phyloP scores from a whole-genome alignment of 2,113 vertebrate genomes.

The Peucedramus taeniatus region DNA sequence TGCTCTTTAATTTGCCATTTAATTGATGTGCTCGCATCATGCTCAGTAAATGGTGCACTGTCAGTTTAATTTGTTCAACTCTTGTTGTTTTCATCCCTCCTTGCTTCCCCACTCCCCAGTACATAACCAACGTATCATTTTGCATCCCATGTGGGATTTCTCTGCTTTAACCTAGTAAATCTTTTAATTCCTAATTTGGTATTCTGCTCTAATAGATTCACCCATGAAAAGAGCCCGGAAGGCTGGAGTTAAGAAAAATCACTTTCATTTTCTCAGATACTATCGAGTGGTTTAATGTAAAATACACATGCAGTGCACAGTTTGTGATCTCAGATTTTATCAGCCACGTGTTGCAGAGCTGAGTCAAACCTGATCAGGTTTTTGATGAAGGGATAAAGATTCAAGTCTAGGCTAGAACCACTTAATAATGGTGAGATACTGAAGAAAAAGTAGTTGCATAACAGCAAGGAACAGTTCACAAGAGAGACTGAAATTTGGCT shows the following conservation, averaged over 20 bases:
- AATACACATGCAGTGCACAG: constrained; percentile 16
- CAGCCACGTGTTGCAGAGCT: background rate
- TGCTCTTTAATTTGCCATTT: background rate
- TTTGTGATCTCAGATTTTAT: constrained; percentile 7
- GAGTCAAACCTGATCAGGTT: constrained; percentile 18
- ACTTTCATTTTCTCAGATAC: constrained; percentile 39
- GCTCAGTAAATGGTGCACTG: background rate
- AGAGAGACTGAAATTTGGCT: background rate
- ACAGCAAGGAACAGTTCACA: background rate
- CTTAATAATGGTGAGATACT: background rate
- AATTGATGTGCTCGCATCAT: background rate
- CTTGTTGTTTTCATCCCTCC: background rate
- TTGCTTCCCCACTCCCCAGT: background rate
- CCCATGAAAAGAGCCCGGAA: background rate
- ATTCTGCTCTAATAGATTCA: constrained; percentile 26
- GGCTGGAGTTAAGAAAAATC: constrained; percentile 27
- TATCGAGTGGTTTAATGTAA: constrained; percentile 1
- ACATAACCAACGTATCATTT: background rate
- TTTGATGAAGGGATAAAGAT: constrained; percentile 29
- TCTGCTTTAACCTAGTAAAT: constrained; percentile 15
- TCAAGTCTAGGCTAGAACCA: background rate
- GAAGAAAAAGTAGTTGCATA: background rate
- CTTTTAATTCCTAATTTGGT: constrained; percentile 41
- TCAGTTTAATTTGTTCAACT: background rate
- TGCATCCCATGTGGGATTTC: background rate